Base-by-base conservation (phyloP, 2,888 invertebrate genomes). In the Girardia tigrina region DNA sequence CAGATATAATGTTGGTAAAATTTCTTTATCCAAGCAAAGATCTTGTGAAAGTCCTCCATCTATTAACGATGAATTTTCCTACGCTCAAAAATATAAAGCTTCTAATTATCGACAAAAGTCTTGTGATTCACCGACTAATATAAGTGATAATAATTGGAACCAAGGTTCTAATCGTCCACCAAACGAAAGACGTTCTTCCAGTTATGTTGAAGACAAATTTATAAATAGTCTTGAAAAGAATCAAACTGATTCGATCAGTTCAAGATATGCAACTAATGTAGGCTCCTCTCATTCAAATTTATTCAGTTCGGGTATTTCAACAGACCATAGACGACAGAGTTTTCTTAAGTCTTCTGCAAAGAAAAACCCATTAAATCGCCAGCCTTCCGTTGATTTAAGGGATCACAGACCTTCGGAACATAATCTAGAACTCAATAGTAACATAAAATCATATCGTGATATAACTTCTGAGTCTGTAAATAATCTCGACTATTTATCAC, bases 21-120 rank as follows among this genome's bases (percentile, higher is more conserved):
- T 56, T 6, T 16, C 56, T 6, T 16, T 56, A 16, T 56, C 56
- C n/a, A 56, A 56, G 23, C 56, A 56, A 56, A 56, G 56, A 56
- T 56, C 56, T n/a, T 56, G 56, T n/a, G 56, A 56, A 56, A 56
- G 56, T 56, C 56, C 56, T 56, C 56, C 56, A n/a, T n/a, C 23
- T 20, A 56, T 56, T 16, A 56, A 23, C 23, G 56, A 56, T 6
- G 56, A 56, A 56, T 56, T 56, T 56, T 56, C 56, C 4, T 56
- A 56, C n/a, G 56, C 56, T 56, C 56, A 56, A 56, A 56, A 56
- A 56, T 56, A 56, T 56, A 56, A 56, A 56, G 23, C 23, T 8
- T n/a, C 56, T 12, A 56, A 56, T 56, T 56, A 56, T 16, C n/a
- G 56, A 56, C 56, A 56, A n/a, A 56, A 56, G 23, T 56, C 56